phyloP scores from a whole-genome alignment of 2,888 invertebrate species.

The Folsomia manolachei region DNA sequence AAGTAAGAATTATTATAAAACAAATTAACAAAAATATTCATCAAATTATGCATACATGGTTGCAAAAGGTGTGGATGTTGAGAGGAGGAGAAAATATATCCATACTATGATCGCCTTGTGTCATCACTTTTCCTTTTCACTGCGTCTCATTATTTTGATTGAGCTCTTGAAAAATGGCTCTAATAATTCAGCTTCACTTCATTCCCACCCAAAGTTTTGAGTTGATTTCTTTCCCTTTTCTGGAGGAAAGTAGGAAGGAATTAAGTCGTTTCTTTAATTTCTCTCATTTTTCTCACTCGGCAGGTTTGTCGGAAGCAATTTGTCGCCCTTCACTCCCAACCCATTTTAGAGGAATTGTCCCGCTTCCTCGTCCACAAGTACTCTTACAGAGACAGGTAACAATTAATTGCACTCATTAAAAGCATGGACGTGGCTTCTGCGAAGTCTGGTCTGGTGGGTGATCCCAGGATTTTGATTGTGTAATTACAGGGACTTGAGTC shows the following conservation, averaged over 20 bases:
- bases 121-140: background rate
- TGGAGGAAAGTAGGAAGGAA: no score
- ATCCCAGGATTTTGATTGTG: no score
- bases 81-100: background rate
- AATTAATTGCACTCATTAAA: conserved; percentile 8
- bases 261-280: conserved; percentile 14
- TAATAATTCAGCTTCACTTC: background rate
- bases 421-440: background rate
- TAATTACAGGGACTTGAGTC: conserved; percentile 58
- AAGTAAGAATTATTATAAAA: no score
- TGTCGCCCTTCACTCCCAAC: conserved; percentile 89
- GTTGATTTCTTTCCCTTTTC: background rate
- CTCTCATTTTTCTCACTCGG: conserved; percentile 50
- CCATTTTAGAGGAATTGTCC: conserved; percentile 84
- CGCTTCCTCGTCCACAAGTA: conserved; percentile 68
- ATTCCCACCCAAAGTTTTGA: background rate
- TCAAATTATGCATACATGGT: no score
- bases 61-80: conserved; percentile 4
- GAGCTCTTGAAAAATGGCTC: conserved; percentile 1
- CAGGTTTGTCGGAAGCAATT: conserved; percentile 96
- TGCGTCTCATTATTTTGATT: background rate
- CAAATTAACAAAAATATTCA: no score
- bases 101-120: background rate
- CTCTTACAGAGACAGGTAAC: conserved; percentile 63
- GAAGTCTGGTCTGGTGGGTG: background rate